Conservation (phyloP, 2,113 vertebrate species). For the Plecturocebus donacophilus region DNA sequence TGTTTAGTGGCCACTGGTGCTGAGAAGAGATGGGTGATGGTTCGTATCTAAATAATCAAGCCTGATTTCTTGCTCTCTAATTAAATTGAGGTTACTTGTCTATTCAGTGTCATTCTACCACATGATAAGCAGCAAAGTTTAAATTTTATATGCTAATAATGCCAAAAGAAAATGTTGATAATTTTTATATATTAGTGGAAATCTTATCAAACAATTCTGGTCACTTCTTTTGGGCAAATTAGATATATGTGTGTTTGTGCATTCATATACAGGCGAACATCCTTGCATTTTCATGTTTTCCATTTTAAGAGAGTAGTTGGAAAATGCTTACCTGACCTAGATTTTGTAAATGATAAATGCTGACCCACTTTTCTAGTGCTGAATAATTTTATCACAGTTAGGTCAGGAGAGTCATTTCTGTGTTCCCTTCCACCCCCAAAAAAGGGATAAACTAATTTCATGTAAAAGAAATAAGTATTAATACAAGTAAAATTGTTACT, state of each 20-base stretch:
- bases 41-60: not conserved
- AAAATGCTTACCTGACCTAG: constrained; percentile 68
- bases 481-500: constrained; percentile 1
- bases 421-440: not conserved
- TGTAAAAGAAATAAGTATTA: not conserved
- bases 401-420: constrained; percentile 39
- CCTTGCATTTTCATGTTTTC: not conserved
- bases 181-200: not conserved
- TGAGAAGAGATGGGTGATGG: not conserved
- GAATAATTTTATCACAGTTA: constrained; percentile 28
- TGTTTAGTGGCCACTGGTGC: not conserved
- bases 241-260: not conserved
- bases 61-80: not conserved
- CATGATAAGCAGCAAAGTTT: not conserved
- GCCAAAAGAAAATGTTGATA: not conserved
- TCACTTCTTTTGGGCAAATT: not conserved
- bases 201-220: not conserved
- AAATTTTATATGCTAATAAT: not conserved
- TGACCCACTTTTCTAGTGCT: constrained; percentile 55
- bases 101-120: not conserved
- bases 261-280: not conserved
- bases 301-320: constrained; percentile 21
- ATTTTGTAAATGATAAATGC: constrained; percentile 57
- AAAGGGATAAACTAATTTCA: not conserved
- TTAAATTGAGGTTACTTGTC: not conserved